Base-by-base conservation (phyloP, 2,797 vertebrate species). In the Vipera ursinii region DNA sequence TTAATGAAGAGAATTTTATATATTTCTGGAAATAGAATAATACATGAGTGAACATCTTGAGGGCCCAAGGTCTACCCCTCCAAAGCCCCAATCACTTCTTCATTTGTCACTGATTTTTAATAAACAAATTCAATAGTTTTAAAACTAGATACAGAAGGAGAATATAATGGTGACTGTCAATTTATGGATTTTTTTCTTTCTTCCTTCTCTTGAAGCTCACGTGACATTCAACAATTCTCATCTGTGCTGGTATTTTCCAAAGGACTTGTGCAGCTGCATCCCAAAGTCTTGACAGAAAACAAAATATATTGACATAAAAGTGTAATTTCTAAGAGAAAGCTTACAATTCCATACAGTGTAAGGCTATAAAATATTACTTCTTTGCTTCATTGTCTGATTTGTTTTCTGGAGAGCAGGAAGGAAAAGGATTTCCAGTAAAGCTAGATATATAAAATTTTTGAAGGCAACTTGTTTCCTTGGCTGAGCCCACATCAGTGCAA, bases 401-500 rank as follows among this genome's bases (percentile, higher is more conserved):
- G 38, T 51, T 92, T 82, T 44, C 60, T 55, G 20, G 65, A 44
- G 12, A 61, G 14, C 53, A 26, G 55, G 28, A 91, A 32, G n/a
- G 8, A 88, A 8, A 60, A 57, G 73, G 65, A 85, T 63, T 91
- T 82, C 82, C 24, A 48, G 82, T 60, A 93, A 82, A 93, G 85
- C 22, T 9, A 92, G 61, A 82, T 24, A 8, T 88, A 57, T 82
- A 56, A 24, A 56, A 44, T 88, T 90, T 89, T 92, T 60, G 60
- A 73, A 86, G 59, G 88, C 88, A 86, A 44, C 90, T 87, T 82
- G 65, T 24, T 93, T 91, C 65, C 69, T 88, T 91, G 86, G 57
- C 60, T 91, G 92, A 91, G 56, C 48, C 48, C 56, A 82, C 65
- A 82, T 82, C 56, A 82, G 89, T 93, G 88, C 48, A 88, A 93